Base-by-base conservation (phyloP, 1,140 invertebrate species). In the Panagrolaimus sp. region DNA sequence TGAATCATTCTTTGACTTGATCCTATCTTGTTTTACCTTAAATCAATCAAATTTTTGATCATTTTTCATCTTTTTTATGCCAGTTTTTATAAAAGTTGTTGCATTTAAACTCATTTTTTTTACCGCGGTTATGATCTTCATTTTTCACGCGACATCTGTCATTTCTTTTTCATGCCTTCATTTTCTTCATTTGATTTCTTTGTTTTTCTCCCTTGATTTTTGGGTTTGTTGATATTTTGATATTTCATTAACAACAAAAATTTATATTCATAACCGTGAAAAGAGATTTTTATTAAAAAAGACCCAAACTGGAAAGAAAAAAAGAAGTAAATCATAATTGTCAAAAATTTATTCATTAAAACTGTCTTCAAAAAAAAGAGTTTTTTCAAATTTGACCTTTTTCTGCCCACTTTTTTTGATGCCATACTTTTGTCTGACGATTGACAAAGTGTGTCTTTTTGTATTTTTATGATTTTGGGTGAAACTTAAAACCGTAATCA, bases 141-240 rank as follows among this genome's bases (percentile, higher is more conserved):
- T 38, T 38, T 38, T 38, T 38, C 52, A 58, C 52, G 52, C 52
- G 17, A 58, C 52, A 58, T 58, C 52, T 58, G 52, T 58, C 52
- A 28, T 12, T 21, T 15, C 1, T 48, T 48, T 24, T 48, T 48
- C 10, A 3, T 9, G 10, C 15, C 47, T 2, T 48, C 47, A 3
- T 9, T 58, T 58, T 28, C 52, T 21, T 26, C 52, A 28, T 12
- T 58, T 28, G 52, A 12, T 58, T 28, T 1, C 47, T 48, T 2
- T 24, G 2, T 24, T 24, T 10, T 24, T n/a, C 12, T n/a, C 17
- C 52, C 17, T 26, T 58, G 52, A n/a, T 21, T 21, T 58, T 28
- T 26, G 48, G 48, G 8, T 0, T 52, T 52, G 48, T 58, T 28
- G 21, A 24, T 55, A 10, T 55, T 17, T n/a, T 28, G 1, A 55